These are phyloP conservation scores for Eupithecia subfuscata DNA, from an alignment of 2,888 invertebrate species.

Conservation along the genomic window DNA sequence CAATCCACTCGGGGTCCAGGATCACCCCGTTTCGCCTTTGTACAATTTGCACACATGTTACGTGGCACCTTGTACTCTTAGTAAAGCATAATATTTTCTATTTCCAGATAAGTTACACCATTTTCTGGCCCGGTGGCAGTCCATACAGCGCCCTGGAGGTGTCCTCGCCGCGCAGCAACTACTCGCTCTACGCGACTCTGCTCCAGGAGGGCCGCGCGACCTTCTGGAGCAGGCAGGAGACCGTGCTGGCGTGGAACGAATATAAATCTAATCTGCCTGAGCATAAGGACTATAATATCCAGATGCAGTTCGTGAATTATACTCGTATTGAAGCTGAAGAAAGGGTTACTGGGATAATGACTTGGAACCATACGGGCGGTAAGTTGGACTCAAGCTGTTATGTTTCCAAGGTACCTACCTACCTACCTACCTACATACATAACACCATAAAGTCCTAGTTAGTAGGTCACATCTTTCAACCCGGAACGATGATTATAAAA, in stretches of 20 bases:
- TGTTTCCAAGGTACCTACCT: background rate
- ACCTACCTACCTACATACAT: no score
- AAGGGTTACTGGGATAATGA: slow-evolving; percentile 31
- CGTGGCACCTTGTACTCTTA: background rate
- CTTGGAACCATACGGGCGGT: slow-evolving; percentile 59
- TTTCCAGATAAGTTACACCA: slow-evolving; percentile 33
- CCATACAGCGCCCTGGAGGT: slow-evolving; percentile 32
- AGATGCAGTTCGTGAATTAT: slow-evolving; percentile 25
- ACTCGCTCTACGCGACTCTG: slow-evolving; percentile 47
- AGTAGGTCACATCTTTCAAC: no score
- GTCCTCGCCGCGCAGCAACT: slow-evolving; percentile 32
- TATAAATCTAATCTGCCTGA: slow-evolving; percentile 16
- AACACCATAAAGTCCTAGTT: no score
- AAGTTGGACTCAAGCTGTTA: slow-evolving; percentile 37
- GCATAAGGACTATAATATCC: slow-evolving; percentile 42
- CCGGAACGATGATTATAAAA: no score
- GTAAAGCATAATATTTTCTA: background rate
- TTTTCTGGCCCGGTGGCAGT: slow-evolving; percentile 32
- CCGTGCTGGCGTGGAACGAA: slow-evolving; percentile 34
- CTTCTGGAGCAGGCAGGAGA: slow-evolving; percentile 35
- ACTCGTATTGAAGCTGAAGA: background rate
- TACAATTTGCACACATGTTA: background rate
- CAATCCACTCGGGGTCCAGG: no score
- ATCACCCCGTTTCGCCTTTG: background rate
- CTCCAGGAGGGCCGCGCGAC: slow-evolving; percentile 25